Percentiles rank a stretch among this genome's conserved stretches.
Evolutionary conservation across 1,140 invertebrate species (phyloP).

Genomic region (Caenorhabditis tropicalis): DNA sequence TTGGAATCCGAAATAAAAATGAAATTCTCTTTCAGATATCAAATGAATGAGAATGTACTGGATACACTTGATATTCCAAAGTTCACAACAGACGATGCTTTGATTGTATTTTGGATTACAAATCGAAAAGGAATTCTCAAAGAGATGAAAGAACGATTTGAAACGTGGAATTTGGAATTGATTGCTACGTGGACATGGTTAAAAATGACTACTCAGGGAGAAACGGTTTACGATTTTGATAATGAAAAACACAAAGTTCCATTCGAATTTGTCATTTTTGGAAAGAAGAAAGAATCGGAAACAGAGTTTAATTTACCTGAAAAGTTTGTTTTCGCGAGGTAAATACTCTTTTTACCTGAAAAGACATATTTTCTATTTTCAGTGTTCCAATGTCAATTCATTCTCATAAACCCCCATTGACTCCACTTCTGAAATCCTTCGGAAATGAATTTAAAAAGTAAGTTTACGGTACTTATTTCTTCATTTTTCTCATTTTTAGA

Average conservation of each 20-base stretch:
- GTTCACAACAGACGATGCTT: slow-evolving; percentile 41
- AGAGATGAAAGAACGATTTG: slow-evolving; percentile 79
- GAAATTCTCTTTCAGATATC: slow-evolving; percentile 54
- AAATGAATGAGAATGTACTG: slow-evolving; percentile 54
- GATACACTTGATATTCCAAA: slow-evolving; percentile 28
- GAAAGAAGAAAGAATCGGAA: slow-evolving; percentile 72
- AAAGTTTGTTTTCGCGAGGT: slow-evolving; percentile 46
- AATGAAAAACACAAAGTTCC: slow-evolving; percentile 81
- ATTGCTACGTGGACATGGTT: slow-evolving; percentile 85
- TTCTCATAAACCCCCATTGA: slow-evolving; percentile 86
- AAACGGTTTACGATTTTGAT: slow-evolving; percentile 79
- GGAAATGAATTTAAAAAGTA: slow-evolving; percentile 74
- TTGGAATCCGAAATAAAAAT: background rate
- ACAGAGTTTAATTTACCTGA: background rate
- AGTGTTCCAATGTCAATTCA: slow-evolving; percentile 89
- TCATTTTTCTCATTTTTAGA: slow-evolving; percentile 57
- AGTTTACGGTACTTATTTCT: background rate
- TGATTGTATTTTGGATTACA: slow-evolving; percentile 64
- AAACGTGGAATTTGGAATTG: slow-evolving; percentile 80
- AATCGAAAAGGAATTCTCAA: slow-evolving; percentile 72
- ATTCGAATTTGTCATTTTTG: slow-evolving; percentile 82
- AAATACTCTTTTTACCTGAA: background rate
- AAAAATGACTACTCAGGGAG: slow-evolving; percentile 81
- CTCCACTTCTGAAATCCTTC: slow-evolving; percentile 78
- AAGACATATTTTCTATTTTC: slow-evolving; percentile 70